These are phyloP conservation scores for Enteromius fasciolatus DNA, from an alignment of 2,797 vertebrate species.

Conservation along the genomic window DNA sequence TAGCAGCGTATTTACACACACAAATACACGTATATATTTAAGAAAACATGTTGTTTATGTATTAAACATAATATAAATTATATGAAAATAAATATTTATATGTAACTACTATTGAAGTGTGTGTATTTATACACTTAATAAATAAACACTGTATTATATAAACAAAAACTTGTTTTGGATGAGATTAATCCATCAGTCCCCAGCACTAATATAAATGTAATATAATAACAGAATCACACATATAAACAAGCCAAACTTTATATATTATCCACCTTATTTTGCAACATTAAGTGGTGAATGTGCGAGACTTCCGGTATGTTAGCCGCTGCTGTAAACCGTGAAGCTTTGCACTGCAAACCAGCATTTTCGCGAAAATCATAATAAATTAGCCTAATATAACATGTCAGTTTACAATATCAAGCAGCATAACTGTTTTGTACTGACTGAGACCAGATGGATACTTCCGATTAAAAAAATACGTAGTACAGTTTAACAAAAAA, in stretches of 20 bases:
- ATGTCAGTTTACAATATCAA: not conserved
- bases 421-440: not conserved
- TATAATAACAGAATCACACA: not conserved
- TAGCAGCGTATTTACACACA: too few relatives aligned
- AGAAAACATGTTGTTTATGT: too few relatives aligned
- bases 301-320: not conserved
- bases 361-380: not conserved
- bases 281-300: not conserved
- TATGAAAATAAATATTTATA: too few relatives aligned
- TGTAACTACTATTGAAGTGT: too few relatives aligned
- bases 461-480: too few relatives aligned
- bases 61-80: too few relatives aligned
- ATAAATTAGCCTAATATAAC: not conserved
- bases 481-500: not conserved
- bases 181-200: not conserved
- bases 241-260: not conserved
- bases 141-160: not conserved
- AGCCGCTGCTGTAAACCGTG: not conserved
- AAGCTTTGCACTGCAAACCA: not conserved
- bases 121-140: not conserved
- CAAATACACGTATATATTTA: too few relatives aligned
- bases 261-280: not conserved
- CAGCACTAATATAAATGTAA: not conserved
- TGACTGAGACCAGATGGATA: too few relatives aligned
- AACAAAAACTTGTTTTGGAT: not conserved